Evolutionary conservation across 2,113 vertebrate genomes (phyloP).

Genomic region (Arenaria interpres): DNA sequence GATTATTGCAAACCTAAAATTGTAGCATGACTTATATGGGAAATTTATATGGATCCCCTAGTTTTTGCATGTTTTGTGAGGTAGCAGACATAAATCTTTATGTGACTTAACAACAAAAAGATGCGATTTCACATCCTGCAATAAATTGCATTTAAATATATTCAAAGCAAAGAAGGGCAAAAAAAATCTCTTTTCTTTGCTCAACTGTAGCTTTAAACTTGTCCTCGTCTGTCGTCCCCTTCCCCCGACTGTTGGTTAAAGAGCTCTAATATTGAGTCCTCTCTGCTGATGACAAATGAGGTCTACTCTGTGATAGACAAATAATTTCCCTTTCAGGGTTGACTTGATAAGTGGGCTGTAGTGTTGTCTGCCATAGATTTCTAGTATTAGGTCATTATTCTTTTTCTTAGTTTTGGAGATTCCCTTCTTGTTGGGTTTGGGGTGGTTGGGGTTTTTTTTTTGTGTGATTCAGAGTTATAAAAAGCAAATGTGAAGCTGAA

Average conservation of each 20-base stretch:
- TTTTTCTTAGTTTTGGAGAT: not conserved
- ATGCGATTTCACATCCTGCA: not conserved
- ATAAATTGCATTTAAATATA: not conserved
- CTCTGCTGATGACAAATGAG: not conserved
- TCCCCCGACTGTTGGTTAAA: rapidly evolving
- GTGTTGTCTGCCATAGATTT: not conserved
- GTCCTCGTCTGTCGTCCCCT: not conserved
- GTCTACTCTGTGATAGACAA: not conserved
- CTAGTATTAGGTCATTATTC: not conserved
- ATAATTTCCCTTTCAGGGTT: not conserved
- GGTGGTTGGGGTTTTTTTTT: not conserved
- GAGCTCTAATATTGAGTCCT: not conserved
- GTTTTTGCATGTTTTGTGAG: not conserved
- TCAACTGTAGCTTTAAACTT: not conserved
- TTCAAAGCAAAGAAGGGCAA: not conserved
- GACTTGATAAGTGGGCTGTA: not conserved
- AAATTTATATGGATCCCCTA: not conserved
- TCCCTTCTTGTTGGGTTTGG: not conserved
- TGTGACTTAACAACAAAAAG: not conserved
- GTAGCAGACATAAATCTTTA: not conserved
- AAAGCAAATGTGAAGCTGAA: not conserved
- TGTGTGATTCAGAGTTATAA: not conserved
- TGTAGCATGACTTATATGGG: not conserved
- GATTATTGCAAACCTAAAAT: not conserved
- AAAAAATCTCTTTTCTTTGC: not conserved